Evolutionary conservation across 2,113 vertebrate species (phyloP).

Genomic region (Nyctereutes procyonoides): DNA sequence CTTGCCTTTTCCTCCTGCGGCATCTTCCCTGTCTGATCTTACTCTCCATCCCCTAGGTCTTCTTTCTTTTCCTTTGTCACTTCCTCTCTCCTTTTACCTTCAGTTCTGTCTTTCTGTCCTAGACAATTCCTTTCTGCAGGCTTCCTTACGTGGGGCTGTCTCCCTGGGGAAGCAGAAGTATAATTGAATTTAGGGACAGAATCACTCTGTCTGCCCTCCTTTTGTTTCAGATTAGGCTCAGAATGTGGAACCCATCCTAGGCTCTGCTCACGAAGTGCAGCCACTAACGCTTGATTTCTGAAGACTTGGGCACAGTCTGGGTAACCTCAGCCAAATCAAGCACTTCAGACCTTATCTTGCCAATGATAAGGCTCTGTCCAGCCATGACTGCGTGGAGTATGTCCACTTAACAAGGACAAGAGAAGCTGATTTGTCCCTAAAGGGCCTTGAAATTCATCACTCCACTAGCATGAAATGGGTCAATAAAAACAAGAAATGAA

Average conservation of each 20-base stretch:
- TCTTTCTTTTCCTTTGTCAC: rapidly evolving
- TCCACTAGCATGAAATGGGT: constrained; percentile 58
- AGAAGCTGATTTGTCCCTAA: constrained; percentile 62
- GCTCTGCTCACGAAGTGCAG: not conserved
- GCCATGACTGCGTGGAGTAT: not conserved
- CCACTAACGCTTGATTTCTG: not conserved
- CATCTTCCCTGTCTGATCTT: not conserved
- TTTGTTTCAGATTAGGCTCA: not conserved
- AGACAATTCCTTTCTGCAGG: not conserved
- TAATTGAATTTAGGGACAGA: not conserved
- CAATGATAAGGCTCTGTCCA: not conserved
- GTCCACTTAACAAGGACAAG: constrained; percentile 58
- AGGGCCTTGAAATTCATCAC: constrained; percentile 70
- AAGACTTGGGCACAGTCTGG: not conserved
- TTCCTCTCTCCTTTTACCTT: not conserved
- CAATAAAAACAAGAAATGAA: constrained; percentile 81
- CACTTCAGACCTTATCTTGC: not conserved
- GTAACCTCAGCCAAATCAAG: not conserved
- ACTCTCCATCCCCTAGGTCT: not conserved
- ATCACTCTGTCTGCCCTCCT: not conserved
- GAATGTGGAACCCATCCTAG: not conserved
- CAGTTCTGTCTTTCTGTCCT: not conserved
- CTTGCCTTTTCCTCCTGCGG: not conserved
- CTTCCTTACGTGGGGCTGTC: not conserved
- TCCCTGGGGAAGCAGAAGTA: not conserved